Base-by-base conservation (phyloP, 2,113 vertebrate genomes). In the Callionymus lyra region DNA sequence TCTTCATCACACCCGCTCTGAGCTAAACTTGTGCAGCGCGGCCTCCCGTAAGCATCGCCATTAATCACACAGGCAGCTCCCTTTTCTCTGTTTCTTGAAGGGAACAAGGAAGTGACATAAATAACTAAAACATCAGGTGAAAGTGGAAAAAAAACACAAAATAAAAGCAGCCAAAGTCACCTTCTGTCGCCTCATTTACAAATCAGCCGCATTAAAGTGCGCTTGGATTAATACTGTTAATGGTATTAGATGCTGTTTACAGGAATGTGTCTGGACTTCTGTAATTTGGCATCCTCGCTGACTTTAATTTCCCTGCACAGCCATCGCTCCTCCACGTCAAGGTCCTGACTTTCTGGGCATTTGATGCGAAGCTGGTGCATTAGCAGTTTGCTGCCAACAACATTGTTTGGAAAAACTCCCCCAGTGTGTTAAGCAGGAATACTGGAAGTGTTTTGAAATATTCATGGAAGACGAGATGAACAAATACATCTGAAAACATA, bases 21-120 rank as follows among this genome's bases (percentile, higher is more conserved):
- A 74, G 72, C 71, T 60, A 49, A 64, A 77, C 51, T 53, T 46
- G 48, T 34, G 55, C 16, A 9, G 47, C 6, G 16, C 49, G 52
- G 67, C 58, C 38, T 68, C 63, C 43, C 32, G 32, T 44, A 45
- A 65, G 68, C 50, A 42, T 53, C 57, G 31, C 63, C 73, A 76
- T 80, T 80, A 74, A 82, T 82, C 70, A 84, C 65, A 71, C 47
- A 33, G 74, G 56, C 70, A 76, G 65, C 56, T 53, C 12, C 10
- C 49, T 47, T 48, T 48, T 48, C 9, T 31, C 44, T 53, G 19
- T 56, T 54, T 55, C 68, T 53, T 59, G 2, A 53, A 35, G 38
- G 31, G 21, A 32, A 63, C 31, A 59, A 62, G 57, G 54, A 74
- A 70, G 60, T 73, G 65, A 49, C 50, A 73, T 74, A 74, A 79